Evolutionary conservation across 2,113 vertebrate genomes (phyloP).

Genomic region (Choloepus hoffmanni): DNA sequence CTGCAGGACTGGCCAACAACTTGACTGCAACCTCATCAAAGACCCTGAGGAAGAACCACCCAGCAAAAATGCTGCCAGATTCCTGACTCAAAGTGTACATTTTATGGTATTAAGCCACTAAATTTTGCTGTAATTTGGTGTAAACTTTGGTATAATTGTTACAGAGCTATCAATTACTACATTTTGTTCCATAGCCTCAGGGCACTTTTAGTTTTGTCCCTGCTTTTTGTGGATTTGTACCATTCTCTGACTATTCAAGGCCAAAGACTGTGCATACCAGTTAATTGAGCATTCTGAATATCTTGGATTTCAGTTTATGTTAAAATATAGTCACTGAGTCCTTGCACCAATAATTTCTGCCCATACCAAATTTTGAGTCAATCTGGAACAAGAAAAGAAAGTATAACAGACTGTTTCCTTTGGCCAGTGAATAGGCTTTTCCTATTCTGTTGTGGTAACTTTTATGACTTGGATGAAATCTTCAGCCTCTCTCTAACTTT

Average conservation of each 20-base stretch:
- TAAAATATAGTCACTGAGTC: not conserved
- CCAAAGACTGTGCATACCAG: not conserved
- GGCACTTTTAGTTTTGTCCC: not conserved
- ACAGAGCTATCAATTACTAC: not conserved
- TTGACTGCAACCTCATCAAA: not conserved
- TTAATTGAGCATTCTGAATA: not conserved
- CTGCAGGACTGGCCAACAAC: too few relatives aligned
- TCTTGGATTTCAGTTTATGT: constrained; percentile 5
- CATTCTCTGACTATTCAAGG: not conserved
- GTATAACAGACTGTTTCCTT: not conserved
- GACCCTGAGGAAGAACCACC: not conserved
- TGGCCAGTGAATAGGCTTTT: not conserved
- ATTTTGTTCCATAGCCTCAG: not conserved
- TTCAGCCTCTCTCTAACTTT: not conserved
- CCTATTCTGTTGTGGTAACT: not conserved
- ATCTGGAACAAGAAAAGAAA: not conserved
- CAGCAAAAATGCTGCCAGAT: not conserved
- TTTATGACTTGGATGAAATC: not conserved
- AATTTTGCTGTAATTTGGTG: not conserved
- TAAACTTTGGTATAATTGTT: not conserved
- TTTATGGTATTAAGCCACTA: not conserved
- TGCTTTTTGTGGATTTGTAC: not conserved
- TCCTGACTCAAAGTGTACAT: not conserved
- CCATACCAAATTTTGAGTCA: not conserved
- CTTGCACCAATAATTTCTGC: not conserved